A percentile compares a stretch with the other conserved stretches of the same genome.
These are phyloP conservation scores for Cherax quadricarinatus DNA, from an alignment of 1,140 invertebrate species.

Conservation along the genomic window DNA sequence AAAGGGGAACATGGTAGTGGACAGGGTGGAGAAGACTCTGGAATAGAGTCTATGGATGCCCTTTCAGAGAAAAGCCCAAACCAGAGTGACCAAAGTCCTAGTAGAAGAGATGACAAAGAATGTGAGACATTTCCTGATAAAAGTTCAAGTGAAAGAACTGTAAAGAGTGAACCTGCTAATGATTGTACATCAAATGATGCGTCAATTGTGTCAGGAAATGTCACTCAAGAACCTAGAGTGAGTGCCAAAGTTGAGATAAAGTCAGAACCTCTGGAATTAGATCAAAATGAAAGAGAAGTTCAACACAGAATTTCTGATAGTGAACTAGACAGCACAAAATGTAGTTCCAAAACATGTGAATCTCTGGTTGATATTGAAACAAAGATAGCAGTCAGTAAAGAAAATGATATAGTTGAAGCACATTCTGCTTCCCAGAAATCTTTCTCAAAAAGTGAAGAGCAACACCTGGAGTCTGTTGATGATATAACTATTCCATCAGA, in stretches of 20 bases:
- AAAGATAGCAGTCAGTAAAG: conserved; percentile 1
- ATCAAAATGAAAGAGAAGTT: conserved; percentile 15
- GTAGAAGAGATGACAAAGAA: conserved; percentile 72
- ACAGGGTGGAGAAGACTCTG: conserved; percentile 87
- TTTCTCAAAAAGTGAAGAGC: conserved; percentile 12
- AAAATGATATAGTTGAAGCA: conserved; percentile 5
- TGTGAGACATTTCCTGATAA: conserved; percentile 69
- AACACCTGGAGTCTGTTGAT: not conserved
- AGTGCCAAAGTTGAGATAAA: conserved; percentile 54
- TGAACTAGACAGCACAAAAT: conserved; percentile 43
- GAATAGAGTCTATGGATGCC: conserved; percentile 95
- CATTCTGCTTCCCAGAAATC: conserved; percentile 24
- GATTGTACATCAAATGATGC: conserved; percentile 4
- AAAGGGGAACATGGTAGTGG: conserved; percentile 75
- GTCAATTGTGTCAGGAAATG: not conserved
- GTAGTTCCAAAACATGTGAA: conserved; percentile 37
- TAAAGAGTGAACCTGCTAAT: conserved; percentile 33
- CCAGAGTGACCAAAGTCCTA: conserved; percentile 80
- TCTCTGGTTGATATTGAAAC: conserved; percentile 29
- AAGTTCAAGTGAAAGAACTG: conserved; percentile 21
- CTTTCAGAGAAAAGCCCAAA: conserved; percentile 94
- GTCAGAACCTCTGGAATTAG: conserved; percentile 36
- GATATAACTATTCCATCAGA: conserved; percentile 24
- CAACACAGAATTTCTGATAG: conserved; percentile 12
- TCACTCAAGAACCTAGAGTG: conserved; percentile 31